Conservation (phyloP, 2,888 invertebrate genomes). For the Caenorhabditis sp. region DNA sequence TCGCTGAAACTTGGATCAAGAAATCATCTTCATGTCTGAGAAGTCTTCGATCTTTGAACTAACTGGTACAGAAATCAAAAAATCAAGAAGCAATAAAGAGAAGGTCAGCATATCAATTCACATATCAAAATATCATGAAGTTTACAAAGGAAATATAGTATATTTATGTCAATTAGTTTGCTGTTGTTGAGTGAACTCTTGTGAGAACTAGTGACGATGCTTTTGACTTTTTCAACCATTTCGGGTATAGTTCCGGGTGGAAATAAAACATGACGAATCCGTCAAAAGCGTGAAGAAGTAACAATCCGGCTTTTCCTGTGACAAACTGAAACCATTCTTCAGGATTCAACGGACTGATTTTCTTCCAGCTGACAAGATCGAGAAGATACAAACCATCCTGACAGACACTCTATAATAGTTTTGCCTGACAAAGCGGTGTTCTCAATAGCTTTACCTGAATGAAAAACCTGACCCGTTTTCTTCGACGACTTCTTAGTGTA, state of each 20-base stretch:
- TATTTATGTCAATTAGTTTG: neutral
- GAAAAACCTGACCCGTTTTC: neutral
- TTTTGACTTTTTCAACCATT: neutral
- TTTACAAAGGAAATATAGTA: too few species aligned
- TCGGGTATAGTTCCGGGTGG: neutral
- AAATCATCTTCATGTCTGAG: too few species aligned
- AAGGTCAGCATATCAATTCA: too few species aligned
- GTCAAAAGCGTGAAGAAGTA: neutral
- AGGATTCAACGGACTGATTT: neutral
- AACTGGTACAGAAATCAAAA: too few species aligned
- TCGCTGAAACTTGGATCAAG: too few species aligned
- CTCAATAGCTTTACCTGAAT: conserved; percentile 1
- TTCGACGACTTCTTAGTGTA: neutral
- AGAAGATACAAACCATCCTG: neutral
- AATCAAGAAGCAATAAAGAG: too few species aligned
- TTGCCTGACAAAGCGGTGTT: too few species aligned
- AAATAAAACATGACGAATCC: neutral
- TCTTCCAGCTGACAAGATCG: neutral
- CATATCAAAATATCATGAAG: too few species aligned
- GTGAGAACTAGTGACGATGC: neutral
- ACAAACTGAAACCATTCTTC: neutral
- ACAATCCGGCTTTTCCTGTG: neutral
- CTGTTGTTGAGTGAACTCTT: neutral
- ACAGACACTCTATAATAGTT: neutral
- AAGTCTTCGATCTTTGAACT: too few species aligned